A percentile compares a stretch with the other conserved stretches of the same genome.
These are phyloP conservation scores for Eurois occulta DNA, from an alignment of 2,888 invertebrate species.

Conservation along the genomic window DNA sequence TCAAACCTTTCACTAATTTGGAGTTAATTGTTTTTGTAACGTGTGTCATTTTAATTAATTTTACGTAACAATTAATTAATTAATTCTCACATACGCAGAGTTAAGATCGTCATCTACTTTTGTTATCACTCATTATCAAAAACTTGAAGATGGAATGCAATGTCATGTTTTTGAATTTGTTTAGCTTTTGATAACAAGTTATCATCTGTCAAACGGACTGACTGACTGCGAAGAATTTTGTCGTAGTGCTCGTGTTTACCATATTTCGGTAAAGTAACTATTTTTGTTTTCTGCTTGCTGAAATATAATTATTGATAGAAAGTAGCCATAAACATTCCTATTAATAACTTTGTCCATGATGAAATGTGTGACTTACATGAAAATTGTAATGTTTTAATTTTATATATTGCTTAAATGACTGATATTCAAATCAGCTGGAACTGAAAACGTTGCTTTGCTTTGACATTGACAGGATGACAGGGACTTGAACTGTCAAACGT, in stretches of 20 bases:
- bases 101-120: conserved; percentile 36
- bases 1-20: conserved; percentile 39
- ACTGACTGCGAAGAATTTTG: background rate
- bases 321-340: background rate
- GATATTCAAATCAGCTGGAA: background rate
- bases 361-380: background rate
- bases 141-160: conserved; percentile 30
- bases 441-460: background rate
- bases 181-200: conserved; percentile 24
- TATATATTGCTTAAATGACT: conserved; percentile 10
- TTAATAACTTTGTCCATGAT: background rate
- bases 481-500: conserved; percentile 40
- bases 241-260: background rate
- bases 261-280: background rate
- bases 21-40: conserved; percentile 47
- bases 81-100: background rate
- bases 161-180: conserved; percentile 50
- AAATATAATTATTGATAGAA: background rate
- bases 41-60: conserved; percentile 48
- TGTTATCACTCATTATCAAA: conserved; percentile 46
- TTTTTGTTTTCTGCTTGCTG: background rate
- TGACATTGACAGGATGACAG: background rate
- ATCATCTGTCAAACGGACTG: conserved; percentile 10
- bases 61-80: conserved; percentile 36
- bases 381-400: background rate